Conservation (phyloP, 1,140 invertebrate genomes). For the Branchinecta lindahli region DNA sequence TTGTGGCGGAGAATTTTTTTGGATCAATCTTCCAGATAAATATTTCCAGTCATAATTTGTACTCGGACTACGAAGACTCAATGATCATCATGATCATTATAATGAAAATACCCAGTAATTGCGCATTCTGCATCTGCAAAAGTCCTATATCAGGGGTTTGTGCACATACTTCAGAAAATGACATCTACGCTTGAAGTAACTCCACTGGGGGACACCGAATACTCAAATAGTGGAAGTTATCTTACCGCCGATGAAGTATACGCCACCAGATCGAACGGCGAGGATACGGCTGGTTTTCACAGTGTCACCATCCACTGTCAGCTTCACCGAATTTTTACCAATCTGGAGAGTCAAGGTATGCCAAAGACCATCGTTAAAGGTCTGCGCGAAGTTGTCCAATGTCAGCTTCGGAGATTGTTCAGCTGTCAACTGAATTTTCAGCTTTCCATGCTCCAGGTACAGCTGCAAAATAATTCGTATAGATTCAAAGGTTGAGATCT, state of each 20-base stretch:
- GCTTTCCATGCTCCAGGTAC: conserved; percentile 58
- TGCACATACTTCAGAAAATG: too few relatives aligned
- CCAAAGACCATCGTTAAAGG: conserved; percentile 79
- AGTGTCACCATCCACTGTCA: conserved; percentile 59
- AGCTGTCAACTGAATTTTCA: conserved; percentile 60
- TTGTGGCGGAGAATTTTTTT: too few relatives aligned
- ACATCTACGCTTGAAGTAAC: too few relatives aligned
- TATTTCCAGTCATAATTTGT: too few relatives aligned
- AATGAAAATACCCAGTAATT: too few relatives aligned
- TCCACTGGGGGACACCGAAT: too few relatives aligned
- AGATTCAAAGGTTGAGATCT: too few relatives aligned
- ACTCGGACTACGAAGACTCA: too few relatives aligned
- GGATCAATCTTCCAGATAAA: too few relatives aligned
- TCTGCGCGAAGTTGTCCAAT: conserved; percentile 62
- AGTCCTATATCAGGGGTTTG: too few relatives aligned
- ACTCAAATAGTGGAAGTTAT: background rate
- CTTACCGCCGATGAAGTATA: conserved; percentile 56
- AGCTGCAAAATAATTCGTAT: conserved; percentile 35
- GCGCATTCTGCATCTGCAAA: too few relatives aligned
- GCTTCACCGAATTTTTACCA: conserved; percentile 45
- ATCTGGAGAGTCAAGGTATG: conserved; percentile 61
- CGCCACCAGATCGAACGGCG: conserved; percentile 53
- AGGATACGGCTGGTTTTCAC: conserved; percentile 58
- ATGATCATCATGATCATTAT: too few relatives aligned
- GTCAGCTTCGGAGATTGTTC: conserved; percentile 43